Base-by-base conservation (phyloP, 2,113 vertebrate genomes). In the Colossoma macropomum region DNA sequence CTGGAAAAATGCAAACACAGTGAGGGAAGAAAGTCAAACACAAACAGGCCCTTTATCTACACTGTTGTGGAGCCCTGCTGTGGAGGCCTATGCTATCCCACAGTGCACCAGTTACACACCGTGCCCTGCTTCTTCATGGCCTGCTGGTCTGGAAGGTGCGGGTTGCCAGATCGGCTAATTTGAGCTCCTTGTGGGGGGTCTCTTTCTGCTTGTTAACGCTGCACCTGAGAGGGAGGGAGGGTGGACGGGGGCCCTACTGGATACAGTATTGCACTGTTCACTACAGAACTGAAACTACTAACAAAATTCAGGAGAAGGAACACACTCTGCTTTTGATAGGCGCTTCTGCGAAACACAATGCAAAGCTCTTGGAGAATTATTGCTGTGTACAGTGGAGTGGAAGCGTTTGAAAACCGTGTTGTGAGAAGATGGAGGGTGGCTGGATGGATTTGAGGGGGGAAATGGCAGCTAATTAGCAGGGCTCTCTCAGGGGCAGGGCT, bases 401-500 rank as follows among this genome's bases (percentile, higher is more conserved):
- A 62, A 65, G 73, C 27, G 48, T 54, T 28, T 23, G 63, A 70
- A 75, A 82, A 70, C 23, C 7, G 62, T 81, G 25, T 28, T 9
- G 38, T 60, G 75, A 34, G 34, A 41, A 75, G 28, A 32, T 72
- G 34, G 65, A n/a, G 15, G 25, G 73, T 30, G 60, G 68, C 52
- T 32, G 13, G 75, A 54, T 52, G 69, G 41, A 52, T 60, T 72
- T 30, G 54, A 9, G 59, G 27, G 23, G n/a, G 34, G 45, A 54
- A 28, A 32, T 60, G 81, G 73, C 52, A 75, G 73, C 73, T 86
- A 83, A 87, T 87, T 87, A 84, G 84, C 76, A 60, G 74, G 74
- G 73, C 12, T 59, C 75, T 78, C 84, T 56, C 68, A 66, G 74
- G 81, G 86, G 80, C 80, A 82, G 86, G 59, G 77, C 66, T 83